phyloP scores from a whole-genome alignment of 2,113 vertebrate species.

The Plecturocebus donacophilus region DNA sequence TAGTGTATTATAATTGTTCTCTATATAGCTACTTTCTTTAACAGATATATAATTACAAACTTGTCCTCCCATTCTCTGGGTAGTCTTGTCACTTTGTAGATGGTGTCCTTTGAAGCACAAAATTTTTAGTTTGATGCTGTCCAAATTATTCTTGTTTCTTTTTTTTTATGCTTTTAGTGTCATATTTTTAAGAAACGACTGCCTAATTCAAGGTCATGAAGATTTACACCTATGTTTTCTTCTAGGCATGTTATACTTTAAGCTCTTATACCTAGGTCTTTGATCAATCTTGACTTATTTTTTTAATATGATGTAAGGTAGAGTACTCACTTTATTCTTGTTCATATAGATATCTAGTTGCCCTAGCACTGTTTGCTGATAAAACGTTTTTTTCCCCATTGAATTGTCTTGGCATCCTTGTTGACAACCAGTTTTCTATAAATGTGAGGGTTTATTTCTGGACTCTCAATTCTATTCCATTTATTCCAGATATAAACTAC shows the following conservation, averaged over 20 bases:
- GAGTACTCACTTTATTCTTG: not conserved
- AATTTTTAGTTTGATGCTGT: not conserved
- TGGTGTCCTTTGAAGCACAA: not conserved
- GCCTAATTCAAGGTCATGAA: not conserved
- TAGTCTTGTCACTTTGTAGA: not conserved
- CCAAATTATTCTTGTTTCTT: not conserved
- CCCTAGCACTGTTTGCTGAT: not conserved
- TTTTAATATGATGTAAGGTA: not conserved
- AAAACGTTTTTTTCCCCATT: not conserved
- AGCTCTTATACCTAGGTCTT: not conserved
- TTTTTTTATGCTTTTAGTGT: not conserved
- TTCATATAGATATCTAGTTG: not conserved
- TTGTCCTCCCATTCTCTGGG: not conserved
- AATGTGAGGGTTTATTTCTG: constrained; percentile 5
- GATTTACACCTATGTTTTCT: not conserved
- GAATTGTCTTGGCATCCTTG: not conserved
- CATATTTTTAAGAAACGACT: not conserved
- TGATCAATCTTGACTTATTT: not conserved
- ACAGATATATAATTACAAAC: not conserved
- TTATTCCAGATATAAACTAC: constrained; percentile 25
- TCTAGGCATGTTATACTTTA: not conserved
- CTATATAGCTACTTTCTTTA: not conserved
- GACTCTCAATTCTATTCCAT: constrained; percentile 9
- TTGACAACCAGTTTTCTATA: constrained; percentile 39
- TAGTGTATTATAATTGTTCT: not conserved